A percentile compares a stretch with the other conserved stretches of the same genome.
Evolutionary conservation across 64 coral and sea anemone species (phyloP).

Genomic region (Pachyseris speciosa): DNA sequence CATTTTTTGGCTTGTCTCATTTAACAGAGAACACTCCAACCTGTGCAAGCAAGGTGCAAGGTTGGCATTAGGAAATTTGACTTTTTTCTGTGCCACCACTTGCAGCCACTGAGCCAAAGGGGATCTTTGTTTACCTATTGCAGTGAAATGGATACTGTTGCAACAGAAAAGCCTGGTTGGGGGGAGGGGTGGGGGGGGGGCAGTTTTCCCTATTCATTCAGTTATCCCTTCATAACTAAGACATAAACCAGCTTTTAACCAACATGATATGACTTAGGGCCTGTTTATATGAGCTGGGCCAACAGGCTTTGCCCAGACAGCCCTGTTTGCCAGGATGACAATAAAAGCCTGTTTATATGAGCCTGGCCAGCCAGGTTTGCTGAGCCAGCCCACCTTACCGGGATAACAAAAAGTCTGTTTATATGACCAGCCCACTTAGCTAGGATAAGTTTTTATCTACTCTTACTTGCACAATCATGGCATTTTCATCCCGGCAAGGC

Average conservation of each 20-base stretch:
- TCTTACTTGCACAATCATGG: constrained; percentile 23
- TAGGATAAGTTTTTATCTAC: constrained; percentile 8
- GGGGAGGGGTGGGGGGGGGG: too few relatives aligned
- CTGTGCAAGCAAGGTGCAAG: constrained; percentile 16
- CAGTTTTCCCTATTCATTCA: not conserved
- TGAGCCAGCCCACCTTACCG: constrained; percentile 2
- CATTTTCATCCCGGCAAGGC: too few relatives aligned
- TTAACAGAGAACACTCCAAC: constrained; percentile 2
- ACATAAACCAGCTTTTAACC: not conserved
- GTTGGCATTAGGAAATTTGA: constrained; percentile 9
- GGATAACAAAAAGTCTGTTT: not conserved
- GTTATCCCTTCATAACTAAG: constrained; percentile 8
- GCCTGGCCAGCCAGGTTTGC: constrained; percentile 17
- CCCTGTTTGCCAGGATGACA: constrained; percentile 13
- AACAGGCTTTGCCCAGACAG: not conserved
- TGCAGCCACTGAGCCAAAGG: not conserved
- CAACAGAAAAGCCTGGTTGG: not conserved
- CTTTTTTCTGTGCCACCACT: constrained; percentile 12
- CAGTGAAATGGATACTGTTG: not conserved
- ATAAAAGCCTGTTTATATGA: constrained; percentile 13
- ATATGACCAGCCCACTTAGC: not conserved
- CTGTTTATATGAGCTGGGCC: constrained; percentile 19
- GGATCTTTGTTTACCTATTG: constrained; percentile 11
- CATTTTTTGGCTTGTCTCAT: constrained; percentile 12
- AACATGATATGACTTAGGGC: not conserved